phyloP scores from a whole-genome alignment of 2,113 vertebrate genomes.

The Melanostigma gelatinosum region DNA sequence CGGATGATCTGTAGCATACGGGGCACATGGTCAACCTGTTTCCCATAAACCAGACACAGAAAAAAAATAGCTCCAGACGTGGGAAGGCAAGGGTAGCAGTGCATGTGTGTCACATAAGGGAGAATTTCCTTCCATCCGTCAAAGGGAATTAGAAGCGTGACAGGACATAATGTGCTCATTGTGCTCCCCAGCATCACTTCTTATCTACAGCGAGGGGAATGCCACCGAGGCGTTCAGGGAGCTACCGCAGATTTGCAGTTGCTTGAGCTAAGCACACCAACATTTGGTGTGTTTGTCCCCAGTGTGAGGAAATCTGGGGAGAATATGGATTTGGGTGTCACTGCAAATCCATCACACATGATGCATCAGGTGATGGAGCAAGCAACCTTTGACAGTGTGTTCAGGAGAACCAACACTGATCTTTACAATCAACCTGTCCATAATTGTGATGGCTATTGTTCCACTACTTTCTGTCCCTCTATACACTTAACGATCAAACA shows the following conservation, averaged over 20 bases:
- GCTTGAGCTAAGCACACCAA: constrained; percentile 20
- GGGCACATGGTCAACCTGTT: constrained; percentile 45
- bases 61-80: constrained; percentile 32
- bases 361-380: not conserved
- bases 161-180: constrained; percentile 55
- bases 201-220: constrained; percentile 30
- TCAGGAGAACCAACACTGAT: not conserved
- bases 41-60: constrained; percentile 47
- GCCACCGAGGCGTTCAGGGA: constrained; percentile 9
- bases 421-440: not conserved
- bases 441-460: too few species aligned
- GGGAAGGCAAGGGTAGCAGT: constrained; percentile 49
- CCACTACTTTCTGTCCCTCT: too few species aligned
- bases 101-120: constrained; percentile 56
- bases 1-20: constrained; percentile 25
- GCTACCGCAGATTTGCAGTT: constrained; percentile 11
- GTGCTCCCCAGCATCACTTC: constrained; percentile 44
- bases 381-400: not conserved
- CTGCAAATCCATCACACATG: not conserved
- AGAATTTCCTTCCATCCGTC: constrained; percentile 59
- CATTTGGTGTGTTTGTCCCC: not conserved
- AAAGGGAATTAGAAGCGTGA: constrained; percentile 56
- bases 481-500: too few species aligned
- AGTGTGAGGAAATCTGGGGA: not conserved
- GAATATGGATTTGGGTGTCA: not conserved